These are phyloP conservation scores for Colletes latitarsis DNA, from an alignment of 1,140 invertebrate species.

Conservation along the genomic window DNA sequence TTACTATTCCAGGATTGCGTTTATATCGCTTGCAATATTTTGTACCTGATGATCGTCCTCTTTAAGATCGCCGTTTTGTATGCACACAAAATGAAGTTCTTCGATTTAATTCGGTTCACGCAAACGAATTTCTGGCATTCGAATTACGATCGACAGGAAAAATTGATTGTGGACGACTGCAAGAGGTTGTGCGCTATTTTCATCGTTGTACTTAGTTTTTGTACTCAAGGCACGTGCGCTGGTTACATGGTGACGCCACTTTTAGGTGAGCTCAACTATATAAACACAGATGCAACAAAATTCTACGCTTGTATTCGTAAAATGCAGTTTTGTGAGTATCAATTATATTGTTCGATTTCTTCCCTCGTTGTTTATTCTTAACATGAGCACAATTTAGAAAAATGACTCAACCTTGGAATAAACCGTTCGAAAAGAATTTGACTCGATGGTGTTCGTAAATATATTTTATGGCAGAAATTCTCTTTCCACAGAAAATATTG, in stretches of 20 bases:
- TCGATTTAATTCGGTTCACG: constrained; percentile 37
- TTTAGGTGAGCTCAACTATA: background rate
- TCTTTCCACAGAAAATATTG: constrained; percentile 49
- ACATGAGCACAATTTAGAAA: background rate
- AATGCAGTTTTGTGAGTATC: too few species aligned
- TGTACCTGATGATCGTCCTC: constrained; percentile 45
- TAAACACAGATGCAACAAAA: background rate
- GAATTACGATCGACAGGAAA: constrained; percentile 18
- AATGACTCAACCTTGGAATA: too few species aligned
- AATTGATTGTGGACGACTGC: background rate
- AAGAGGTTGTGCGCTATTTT: background rate
- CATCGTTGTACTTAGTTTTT: background rate
- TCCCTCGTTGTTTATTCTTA: background rate
- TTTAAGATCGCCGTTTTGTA: constrained; percentile 45
- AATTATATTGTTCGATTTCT: too few species aligned
- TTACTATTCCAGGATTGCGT: constrained; percentile 40
- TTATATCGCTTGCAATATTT: constrained; percentile 32
- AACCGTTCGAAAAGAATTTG: too few species aligned
- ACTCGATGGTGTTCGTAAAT: background rate
- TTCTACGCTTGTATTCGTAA: background rate
- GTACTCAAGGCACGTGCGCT: background rate
- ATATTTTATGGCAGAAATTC: too few species aligned
- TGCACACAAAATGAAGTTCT: constrained; percentile 16
- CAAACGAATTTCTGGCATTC: constrained; percentile 59
- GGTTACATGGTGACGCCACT: constrained; percentile 6